These are phyloP conservation scores for Pitangus sulphuratus DNA, from an alignment of 2,797 vertebrate species.

Conservation along the genomic window DNA sequence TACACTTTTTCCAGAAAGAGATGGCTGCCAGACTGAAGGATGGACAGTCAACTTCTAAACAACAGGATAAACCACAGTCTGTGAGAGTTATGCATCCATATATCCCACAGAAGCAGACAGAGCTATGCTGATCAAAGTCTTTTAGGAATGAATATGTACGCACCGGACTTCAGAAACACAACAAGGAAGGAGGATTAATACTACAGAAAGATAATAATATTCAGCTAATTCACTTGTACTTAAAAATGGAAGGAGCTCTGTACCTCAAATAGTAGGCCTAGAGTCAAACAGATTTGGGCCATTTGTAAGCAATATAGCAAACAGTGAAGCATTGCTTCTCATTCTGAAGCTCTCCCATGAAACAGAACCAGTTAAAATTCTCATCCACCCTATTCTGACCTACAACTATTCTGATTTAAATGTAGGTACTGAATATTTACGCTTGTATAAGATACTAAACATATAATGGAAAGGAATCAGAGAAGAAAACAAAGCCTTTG, in stretches of 20 bases:
- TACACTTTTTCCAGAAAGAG: background rate
- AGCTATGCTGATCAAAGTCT: background rate
- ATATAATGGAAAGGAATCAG: background rate
- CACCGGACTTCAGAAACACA: background rate
- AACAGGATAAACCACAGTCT: background rate
- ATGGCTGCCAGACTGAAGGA: background rate
- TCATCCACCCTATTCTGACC: background rate
- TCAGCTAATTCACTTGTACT: background rate
- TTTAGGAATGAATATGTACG: background rate
- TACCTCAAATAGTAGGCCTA: background rate
- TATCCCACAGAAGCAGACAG: background rate
- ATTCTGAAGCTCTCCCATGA: background rate
- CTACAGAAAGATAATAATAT: background rate
- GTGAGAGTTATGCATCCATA: background rate
- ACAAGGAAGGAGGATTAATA: background rate
- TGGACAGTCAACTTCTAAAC: background rate
- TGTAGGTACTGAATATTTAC: background rate
- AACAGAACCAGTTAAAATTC: background rate
- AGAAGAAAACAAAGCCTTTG: background rate
- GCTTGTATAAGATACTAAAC: background rate
- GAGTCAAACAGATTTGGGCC: background rate
- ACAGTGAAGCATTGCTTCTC: background rate
- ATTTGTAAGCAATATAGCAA: background rate
- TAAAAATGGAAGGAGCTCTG: background rate
- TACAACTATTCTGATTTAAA: background rate